Evolutionary conservation across 1,140 invertebrate species (phyloP).

Genomic region (Ceratosolen fusciceps): DNA sequence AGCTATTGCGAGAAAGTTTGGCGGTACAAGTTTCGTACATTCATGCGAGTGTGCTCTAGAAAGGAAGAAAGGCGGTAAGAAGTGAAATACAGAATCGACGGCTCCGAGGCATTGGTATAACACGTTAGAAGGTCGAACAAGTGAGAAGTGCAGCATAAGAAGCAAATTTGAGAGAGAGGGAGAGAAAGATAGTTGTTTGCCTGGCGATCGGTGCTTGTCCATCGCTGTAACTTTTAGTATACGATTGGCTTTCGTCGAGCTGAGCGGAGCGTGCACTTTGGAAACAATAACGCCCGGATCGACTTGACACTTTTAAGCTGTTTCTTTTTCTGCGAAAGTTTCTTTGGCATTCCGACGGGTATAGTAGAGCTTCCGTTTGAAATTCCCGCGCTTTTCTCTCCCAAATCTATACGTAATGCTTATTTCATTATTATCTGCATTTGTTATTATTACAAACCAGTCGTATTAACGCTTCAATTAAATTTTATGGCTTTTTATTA

Average conservation of each 20-base stretch:
- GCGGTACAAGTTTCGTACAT: not conserved
- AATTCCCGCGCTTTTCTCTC: not conserved
- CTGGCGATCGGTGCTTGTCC: slow-evolving; percentile 21
- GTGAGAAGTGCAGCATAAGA: not conserved
- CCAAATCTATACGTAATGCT: too few relatives aligned
- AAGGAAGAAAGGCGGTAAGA: not conserved
- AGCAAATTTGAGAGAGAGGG: not conserved
- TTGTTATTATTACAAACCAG: too few relatives aligned
- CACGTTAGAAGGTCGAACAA: not conserved
- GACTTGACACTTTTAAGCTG: not conserved
- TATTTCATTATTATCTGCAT: too few relatives aligned
- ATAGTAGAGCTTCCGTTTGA: not conserved
- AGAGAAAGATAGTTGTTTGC: not conserved
- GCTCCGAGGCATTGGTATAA: not conserved
- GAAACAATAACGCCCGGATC: not conserved
- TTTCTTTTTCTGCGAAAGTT: not conserved
- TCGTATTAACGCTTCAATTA: too few relatives aligned
- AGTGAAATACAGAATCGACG: slow-evolving; percentile 3
- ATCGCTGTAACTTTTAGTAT: slow-evolving; percentile 27
- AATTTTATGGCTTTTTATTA: too few relatives aligned
- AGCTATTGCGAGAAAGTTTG: slow-evolving; percentile 13
- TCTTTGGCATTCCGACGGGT: too few relatives aligned
- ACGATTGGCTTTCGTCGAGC: slow-evolving; percentile 29
- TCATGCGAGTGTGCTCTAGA: not conserved
- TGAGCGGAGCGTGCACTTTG: slow-evolving; percentile 19